phyloP scores from a whole-genome alignment of 92 coral and sea anemone species.

The Hydrozoanthus gracilis region DNA sequence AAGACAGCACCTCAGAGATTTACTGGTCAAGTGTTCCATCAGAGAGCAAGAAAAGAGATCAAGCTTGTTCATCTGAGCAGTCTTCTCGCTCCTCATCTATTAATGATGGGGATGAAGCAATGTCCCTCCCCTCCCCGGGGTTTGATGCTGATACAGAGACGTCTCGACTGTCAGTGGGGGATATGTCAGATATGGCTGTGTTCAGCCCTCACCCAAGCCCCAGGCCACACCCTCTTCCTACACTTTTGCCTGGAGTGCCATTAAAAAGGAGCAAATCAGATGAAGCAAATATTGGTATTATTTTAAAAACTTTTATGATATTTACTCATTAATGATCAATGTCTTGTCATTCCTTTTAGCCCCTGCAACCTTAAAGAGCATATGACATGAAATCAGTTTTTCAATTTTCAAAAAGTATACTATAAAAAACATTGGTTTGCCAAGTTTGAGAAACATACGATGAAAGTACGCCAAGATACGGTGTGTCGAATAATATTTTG shows the following conservation, averaged over 20 bases:
- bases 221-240: slow-evolving; percentile 58
- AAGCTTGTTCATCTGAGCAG: slow-evolving; percentile 72
- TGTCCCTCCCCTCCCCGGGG: slow-evolving; percentile 80
- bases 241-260: slow-evolving; percentile 47
- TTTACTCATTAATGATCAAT: too few species aligned
- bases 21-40: slow-evolving; percentile 95
- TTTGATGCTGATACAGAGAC: slow-evolving; percentile 78
- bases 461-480: too few species aligned
- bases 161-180: slow-evolving; percentile 81
- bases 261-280: slow-evolving; percentile 90
- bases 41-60: slow-evolving; percentile 62
- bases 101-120: slow-evolving; percentile 76
- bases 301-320: too few species aligned
- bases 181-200: slow-evolving; percentile 65
- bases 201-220: slow-evolving; percentile 69
- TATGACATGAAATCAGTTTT: too few species aligned
- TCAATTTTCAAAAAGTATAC: too few species aligned
- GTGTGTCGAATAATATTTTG: too few species aligned
- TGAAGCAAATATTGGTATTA: slow-evolving; percentile 83
- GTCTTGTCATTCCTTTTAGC: too few species aligned
- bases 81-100: slow-evolving; percentile 89
- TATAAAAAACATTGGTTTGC: too few species aligned
- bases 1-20: slow-evolving; percentile 84
- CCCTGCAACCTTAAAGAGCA: too few species aligned
- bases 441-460: too few species aligned